phyloP scores from a whole-genome alignment of 2,888 invertebrate genomes.

The Epinotia demarniana region DNA sequence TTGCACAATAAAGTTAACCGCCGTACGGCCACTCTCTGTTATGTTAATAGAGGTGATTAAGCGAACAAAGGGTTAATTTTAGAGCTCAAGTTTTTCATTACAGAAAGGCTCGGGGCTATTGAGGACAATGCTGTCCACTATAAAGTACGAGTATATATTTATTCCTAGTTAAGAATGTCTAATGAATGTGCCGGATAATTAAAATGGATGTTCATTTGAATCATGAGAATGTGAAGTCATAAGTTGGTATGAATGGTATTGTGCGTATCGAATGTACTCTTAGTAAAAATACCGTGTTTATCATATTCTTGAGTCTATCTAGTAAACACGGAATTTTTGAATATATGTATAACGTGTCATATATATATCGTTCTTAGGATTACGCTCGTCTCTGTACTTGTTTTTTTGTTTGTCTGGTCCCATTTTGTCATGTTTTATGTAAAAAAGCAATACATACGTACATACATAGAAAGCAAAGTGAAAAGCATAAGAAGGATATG shows the following conservation, averaged over 20 bases:
- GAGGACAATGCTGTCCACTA: slow-evolving; percentile 37
- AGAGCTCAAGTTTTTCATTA: slow-evolving; percentile 53
- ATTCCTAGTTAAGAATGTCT: slow-evolving; percentile 22
- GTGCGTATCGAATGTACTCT: too few species aligned
- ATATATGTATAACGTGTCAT: too few species aligned
- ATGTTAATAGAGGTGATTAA: slow-evolving; percentile 59
- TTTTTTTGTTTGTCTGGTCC: too few species aligned
- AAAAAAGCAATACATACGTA: too few species aligned
- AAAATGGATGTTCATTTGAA: neutral
- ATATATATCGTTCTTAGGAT: too few species aligned
- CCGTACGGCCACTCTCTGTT: slow-evolving; percentile 51
- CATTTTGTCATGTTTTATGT: too few species aligned
- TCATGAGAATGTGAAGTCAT: neutral
- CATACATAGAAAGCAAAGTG: too few species aligned
- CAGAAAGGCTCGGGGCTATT: slow-evolving; percentile 49
- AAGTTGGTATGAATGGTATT: neutral
- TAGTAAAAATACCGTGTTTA: too few species aligned
- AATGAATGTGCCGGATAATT: slow-evolving; percentile 15
- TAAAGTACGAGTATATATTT: slow-evolving; percentile 47
- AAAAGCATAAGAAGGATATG: too few species aligned
- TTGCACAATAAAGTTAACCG: slow-evolving; percentile 51
- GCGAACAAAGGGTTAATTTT: slow-evolving; percentile 54
- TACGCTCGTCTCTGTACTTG: too few species aligned
- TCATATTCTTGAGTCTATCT: too few species aligned
- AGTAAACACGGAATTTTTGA: too few species aligned